A percentile compares a stretch with the other conserved stretches of the same genome.
phyloP scores from a whole-genome alignment of 1,140 invertebrate species.

The Venturia canescens region DNA sequence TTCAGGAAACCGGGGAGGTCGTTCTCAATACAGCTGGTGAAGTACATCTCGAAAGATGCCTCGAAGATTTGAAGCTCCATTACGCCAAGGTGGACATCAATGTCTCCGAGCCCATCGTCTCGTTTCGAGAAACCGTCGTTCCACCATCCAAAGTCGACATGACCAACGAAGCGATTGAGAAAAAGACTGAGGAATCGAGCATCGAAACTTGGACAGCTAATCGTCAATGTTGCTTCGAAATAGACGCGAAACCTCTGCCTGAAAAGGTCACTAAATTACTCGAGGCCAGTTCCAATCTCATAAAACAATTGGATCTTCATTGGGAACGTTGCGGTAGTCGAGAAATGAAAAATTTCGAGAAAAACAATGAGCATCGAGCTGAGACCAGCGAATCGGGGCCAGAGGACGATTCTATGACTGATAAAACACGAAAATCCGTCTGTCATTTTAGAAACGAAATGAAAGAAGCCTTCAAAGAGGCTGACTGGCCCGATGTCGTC shows the following conservation, averaged over 20 bases:
- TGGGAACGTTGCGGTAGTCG: slow-evolving; percentile 65
- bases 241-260: slow-evolving; percentile 90
- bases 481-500: slow-evolving; percentile 79
- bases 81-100: slow-evolving; percentile 94
- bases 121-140: slow-evolving; percentile 96
- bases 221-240: slow-evolving; percentile 84
- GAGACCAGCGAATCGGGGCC: slow-evolving; percentile 51
- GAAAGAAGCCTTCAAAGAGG: slow-evolving; percentile 79
- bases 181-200: slow-evolving; percentile 77
- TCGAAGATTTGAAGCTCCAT: slow-evolving; percentile 88
- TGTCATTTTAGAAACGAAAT: slow-evolving; percentile 82
- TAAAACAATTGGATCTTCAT: slow-evolving; percentile 78
- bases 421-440: slow-evolving; percentile 78
- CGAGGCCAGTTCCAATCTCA: slow-evolving; percentile 79
- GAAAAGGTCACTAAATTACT: slow-evolving; percentile 84
- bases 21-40: slow-evolving; percentile 98
- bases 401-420: slow-evolving; percentile 68
- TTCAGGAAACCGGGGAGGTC: slow-evolving; percentile 97
- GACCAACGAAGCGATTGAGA: slow-evolving; percentile 91
- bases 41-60: slow-evolving; percentile 97
- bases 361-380: slow-evolving; percentile 45
- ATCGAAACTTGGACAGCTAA: slow-evolving; percentile 83
- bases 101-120: slow-evolving; percentile 96
- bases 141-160: slow-evolving; percentile 89
- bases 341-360: slow-evolving; percentile 55